Conservation (phyloP, 2,888 invertebrate genomes). For the Chouioia cunea region DNA sequence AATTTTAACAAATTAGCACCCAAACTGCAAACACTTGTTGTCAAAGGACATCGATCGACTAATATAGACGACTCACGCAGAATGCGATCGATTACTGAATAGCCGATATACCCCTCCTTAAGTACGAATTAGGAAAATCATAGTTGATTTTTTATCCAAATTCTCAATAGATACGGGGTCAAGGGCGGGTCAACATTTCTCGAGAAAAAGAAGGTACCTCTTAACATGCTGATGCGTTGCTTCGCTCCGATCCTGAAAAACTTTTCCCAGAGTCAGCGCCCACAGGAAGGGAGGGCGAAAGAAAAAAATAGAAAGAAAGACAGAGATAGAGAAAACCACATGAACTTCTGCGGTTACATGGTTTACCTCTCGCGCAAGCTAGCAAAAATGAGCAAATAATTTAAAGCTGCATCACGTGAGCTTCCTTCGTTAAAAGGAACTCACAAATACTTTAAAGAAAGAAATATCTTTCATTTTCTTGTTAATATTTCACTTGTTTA, state of each 20-base stretch:
- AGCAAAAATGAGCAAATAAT: no score
- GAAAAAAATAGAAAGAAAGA: no score
- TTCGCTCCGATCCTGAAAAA: slow-evolving; percentile 26
- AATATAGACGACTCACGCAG: not conserved
- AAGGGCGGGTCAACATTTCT: slow-evolving; percentile 8
- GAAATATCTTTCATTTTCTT: no score
- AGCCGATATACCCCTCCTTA: not conserved
- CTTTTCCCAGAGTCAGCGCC: slow-evolving; percentile 6
- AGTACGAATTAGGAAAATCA: not conserved
- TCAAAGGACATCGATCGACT: not conserved
- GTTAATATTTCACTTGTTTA: no score
- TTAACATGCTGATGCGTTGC: not conserved
- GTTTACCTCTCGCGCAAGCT: no score
- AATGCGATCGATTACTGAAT: not conserved
- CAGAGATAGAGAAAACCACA: no score
- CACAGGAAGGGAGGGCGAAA: no score
- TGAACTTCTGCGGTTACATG: no score
- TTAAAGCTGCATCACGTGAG: no score
- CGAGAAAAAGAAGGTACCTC: slow-evolving; percentile 17
- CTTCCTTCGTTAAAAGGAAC: no score
- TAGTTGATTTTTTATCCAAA: slow-evolving; percentile 17
- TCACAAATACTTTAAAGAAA: no score
- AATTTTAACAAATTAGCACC: slow-evolving; percentile 15
- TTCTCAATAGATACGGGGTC: slow-evolving; percentile 7
- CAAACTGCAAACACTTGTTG: not conserved